Base-by-base conservation (phyloP, 2,888 invertebrate genomes). In the Cancer borealis region DNA sequence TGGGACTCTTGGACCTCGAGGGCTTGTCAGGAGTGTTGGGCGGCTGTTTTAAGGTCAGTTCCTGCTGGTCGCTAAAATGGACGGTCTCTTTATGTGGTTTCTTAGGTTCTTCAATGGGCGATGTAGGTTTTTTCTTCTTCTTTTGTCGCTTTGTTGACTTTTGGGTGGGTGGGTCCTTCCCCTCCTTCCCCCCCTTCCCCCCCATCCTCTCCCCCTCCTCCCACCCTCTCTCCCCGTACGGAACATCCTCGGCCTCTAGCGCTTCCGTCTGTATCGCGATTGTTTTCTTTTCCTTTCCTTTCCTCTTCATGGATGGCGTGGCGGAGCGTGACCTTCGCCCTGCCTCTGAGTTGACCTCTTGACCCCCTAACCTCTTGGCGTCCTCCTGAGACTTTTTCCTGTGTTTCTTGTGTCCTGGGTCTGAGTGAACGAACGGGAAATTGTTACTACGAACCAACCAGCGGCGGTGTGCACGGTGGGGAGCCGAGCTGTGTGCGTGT, bases 221-320 rank as follows among this genome's bases (percentile, higher is more conserved):
- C 90, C 12, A 6, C 17, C 84, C 54, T 84, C 88, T 46, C 45
- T n/a, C 60, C 66, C 47, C 73, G 3, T 45, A 21, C 73, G 47
- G 66, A 8, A 21, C 54, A 79, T 49, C 26, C 73, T 17, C 39
- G 1, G 26, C 47, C 54, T 49, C 84, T 84, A 39, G 26, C 21
- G 10, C 90, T 84, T 47, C 60, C 12, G 94, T 94, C 90, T 94
- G 94, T 54, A 94, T 60, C 4, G 66, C 88, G 73, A 94, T 79
- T 3, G 94, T 94, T 60, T 39, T 92, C 90, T 94, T 94, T 60
- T 92, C 92, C 54, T 49, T 73, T 45, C 89, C 92, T 60, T 94
- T 94, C 54, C 94, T 88, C 89, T 92, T 94, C 66, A 92, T 73
- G 47, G 94, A 94, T 30, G 94, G 94, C 8, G 94, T 94, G 54